Percentiles rank a stretch among this genome's conserved stretches.
These are phyloP conservation scores for Phenganax marumi DNA, from an alignment of 92 coral and sea anemone genomes.

Conservation along the genomic window DNA sequence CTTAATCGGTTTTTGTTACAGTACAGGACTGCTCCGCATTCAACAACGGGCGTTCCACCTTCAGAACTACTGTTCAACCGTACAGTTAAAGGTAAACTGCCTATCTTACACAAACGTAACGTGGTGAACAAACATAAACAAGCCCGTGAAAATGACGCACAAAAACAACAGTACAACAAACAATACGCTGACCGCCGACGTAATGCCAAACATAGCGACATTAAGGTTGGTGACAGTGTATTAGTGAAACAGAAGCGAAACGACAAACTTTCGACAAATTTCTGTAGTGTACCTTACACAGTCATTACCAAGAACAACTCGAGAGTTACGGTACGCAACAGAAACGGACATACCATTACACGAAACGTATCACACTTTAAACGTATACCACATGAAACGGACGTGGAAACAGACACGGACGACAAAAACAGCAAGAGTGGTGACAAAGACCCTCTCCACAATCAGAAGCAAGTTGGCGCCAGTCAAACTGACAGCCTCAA, in stretches of 20 bases:
- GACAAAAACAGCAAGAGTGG: not conserved
- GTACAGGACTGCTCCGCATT: not conserved
- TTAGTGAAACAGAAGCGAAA: not conserved
- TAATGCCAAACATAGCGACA: not conserved
- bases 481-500: too few species aligned
- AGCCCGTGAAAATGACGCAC: slow-evolving; percentile 29
- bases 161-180: not conserved
- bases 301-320: too few species aligned
- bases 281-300: too few species aligned
- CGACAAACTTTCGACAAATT: not conserved
- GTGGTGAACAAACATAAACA: slow-evolving; percentile 7
- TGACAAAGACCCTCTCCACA: not conserved
- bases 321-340: too few species aligned
- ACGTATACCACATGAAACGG: not conserved
- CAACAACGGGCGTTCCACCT: not conserved
- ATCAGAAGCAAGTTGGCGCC: not conserved
- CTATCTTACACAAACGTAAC: slow-evolving; percentile 7
- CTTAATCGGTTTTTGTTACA: not conserved
- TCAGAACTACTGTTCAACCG: not conserved
- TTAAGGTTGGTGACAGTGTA: slow-evolving; percentile 4
- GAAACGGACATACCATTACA: too few species aligned
- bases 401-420: not conserved
- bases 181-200: not conserved
- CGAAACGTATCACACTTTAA: not conserved
- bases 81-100: not conserved